Percentiles rank a stretch among this genome's conserved stretches.
Conservation (phyloP, 2,797 vertebrate genomes). For the Enteromius thamalakanensis region DNA sequence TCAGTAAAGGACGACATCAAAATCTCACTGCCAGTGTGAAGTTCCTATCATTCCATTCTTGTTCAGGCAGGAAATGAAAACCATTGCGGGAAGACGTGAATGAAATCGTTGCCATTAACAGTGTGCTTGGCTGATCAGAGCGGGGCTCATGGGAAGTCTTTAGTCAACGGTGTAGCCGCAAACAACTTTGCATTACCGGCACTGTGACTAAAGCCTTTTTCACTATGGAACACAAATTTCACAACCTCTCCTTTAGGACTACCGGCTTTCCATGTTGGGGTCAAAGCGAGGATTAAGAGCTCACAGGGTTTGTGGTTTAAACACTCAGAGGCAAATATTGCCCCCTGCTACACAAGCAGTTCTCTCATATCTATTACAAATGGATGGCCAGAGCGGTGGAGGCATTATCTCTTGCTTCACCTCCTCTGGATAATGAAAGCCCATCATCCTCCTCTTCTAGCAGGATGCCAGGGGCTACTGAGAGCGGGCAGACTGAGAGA, state of each 20-base stretch:
- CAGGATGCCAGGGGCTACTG: slow-evolving; percentile 58
- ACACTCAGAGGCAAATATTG: slow-evolving; percentile 37
- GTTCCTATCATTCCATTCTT: slow-evolving; percentile 80
- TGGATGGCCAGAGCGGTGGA: neutral
- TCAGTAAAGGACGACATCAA: slow-evolving; percentile 50
- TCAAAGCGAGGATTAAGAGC: slow-evolving; percentile 1
- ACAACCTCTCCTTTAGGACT: slow-evolving; percentile 31
- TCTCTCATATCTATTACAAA: slow-evolving; percentile 31
- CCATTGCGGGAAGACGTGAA: slow-evolving; percentile 70
- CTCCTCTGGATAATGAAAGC: slow-evolving; percentile 56
- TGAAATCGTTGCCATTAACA: slow-evolving; percentile 72
- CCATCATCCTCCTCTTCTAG: slow-evolving; percentile 48
- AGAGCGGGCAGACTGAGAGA: slow-evolving; percentile 57
- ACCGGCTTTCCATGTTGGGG: slow-evolving; percentile 1
- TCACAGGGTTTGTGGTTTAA: slow-evolving; percentile 31
- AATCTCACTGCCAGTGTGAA: slow-evolving; percentile 66
- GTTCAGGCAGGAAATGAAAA: slow-evolving; percentile 78
- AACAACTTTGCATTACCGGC: slow-evolving; percentile 53
- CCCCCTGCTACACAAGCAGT: slow-evolving; percentile 20
- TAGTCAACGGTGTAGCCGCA: slow-evolving; percentile 62
- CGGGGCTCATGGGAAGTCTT: slow-evolving; percentile 37
- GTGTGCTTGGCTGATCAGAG: slow-evolving; percentile 62
- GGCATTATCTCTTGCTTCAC: slow-evolving; percentile 43
- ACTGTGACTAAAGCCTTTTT: slow-evolving; percentile 51
- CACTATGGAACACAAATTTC: slow-evolving; percentile 41